Percentiles rank a stretch among this genome's conserved stretches.
These are phyloP conservation scores for Ariolimax columbianus DNA, from an alignment of 2,888 invertebrate species.

Conservation along the genomic window DNA sequence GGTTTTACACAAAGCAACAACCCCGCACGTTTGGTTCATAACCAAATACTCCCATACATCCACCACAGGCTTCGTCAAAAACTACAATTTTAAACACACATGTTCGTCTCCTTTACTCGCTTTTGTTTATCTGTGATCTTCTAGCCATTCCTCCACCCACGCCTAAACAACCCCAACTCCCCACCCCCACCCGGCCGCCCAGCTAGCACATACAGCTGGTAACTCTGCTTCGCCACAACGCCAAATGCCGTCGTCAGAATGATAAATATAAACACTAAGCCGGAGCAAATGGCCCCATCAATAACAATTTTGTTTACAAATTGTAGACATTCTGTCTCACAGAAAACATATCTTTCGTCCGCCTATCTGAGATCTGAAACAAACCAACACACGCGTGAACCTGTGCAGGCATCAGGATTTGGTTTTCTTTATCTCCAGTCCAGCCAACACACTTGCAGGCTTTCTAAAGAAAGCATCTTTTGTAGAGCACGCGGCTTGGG, in stretches of 20 bases:
- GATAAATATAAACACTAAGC: constrained; percentile 2
- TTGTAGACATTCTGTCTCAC: neutral
- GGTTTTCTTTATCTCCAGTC: neutral
- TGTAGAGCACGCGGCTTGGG: neutral
- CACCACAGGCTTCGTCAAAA: neutral
- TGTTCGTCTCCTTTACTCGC: neutral
- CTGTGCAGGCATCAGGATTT: neutral
- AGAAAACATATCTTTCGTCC: neutral
- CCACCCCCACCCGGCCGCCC: neutral
- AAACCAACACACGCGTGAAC: neutral
- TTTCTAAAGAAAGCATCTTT: neutral
- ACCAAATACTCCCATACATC: neutral
- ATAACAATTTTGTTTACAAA: neutral
- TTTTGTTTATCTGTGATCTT: neutral
- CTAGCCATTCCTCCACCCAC: neutral
- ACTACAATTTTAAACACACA: neutral
- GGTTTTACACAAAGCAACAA: neutral
- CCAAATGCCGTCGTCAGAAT: neutral
- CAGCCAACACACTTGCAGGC: neutral
- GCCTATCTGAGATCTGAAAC: neutral
- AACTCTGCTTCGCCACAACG: neutral
- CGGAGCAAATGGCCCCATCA: neutral
- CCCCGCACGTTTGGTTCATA: neutral
- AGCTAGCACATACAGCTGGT: neutral
- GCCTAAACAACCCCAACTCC: no score